Evolutionary conservation across 1,140 invertebrate genomes (phyloP).

Genomic region (Diachasma alloeum): DNA sequence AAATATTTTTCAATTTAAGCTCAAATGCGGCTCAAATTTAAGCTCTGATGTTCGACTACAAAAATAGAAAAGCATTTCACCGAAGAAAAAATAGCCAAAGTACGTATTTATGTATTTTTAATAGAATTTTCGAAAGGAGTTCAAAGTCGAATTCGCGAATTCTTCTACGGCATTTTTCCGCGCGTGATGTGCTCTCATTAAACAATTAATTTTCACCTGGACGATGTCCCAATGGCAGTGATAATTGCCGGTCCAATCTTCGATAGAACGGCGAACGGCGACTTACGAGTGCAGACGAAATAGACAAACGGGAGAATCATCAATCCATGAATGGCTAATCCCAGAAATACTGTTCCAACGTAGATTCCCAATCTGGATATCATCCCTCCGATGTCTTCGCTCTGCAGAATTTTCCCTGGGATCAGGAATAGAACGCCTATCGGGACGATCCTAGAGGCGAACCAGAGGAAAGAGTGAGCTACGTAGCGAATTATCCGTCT

Average conservation of each 20-base stretch:
- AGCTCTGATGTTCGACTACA: too few species aligned
- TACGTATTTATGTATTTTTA: too few species aligned
- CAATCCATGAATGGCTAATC: constrained; percentile 71
- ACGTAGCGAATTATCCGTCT: too few species aligned
- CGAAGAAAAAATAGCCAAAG: too few species aligned
- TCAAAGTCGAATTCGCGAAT: too few species aligned
- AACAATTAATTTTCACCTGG: constrained; percentile 63
- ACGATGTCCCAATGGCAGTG: constrained; percentile 76
- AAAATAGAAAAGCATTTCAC: too few species aligned
- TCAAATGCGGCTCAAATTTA: too few species aligned
- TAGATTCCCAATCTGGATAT: constrained; percentile 74
- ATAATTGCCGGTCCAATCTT: constrained; percentile 72
- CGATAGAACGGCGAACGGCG: constrained; percentile 70
- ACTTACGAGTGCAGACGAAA: constrained; percentile 69
- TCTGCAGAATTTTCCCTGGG: constrained; percentile 76
- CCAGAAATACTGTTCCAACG: constrained; percentile 71
- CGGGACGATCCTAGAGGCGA: constrained; percentile 75
- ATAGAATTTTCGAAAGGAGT: too few species aligned
- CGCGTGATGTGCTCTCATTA: not conserved
- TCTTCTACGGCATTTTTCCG: too few species aligned
- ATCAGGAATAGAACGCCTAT: constrained; percentile 80
- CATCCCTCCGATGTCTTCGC: constrained; percentile 72
- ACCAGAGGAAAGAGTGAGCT: too few species aligned
- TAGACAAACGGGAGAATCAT: constrained; percentile 72
- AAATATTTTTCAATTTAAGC: too few species aligned